Evolutionary conservation across 2,888 invertebrate species (phyloP).

Genomic region (Andrena trimmerana): DNA sequence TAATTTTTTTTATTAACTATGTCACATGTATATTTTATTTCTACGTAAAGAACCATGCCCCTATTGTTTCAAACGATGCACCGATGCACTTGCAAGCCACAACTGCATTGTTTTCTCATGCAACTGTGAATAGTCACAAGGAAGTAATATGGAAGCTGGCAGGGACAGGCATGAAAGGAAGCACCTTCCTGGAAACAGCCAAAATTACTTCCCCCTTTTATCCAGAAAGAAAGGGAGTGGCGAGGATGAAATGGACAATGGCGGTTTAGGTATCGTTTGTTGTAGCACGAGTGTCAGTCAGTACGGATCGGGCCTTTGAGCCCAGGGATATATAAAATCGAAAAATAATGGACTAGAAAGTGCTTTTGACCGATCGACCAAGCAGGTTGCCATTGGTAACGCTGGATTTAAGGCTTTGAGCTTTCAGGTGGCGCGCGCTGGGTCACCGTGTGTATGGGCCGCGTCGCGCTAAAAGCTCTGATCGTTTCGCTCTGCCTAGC

Average conservation of each 20-base stretch:
- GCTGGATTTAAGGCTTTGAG: conserved; percentile 71
- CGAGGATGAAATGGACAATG: not conserved
- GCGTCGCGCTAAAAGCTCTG: conserved; percentile 61
- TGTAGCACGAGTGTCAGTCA: not conserved
- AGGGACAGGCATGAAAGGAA: not conserved
- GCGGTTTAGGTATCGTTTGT: conserved; percentile 8
- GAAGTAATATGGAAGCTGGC: not conserved
- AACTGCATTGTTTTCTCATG: no score
- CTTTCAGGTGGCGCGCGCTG: conserved; percentile 61
- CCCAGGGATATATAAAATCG: conserved; percentile 56
- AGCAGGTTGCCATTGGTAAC: conserved; percentile 78
- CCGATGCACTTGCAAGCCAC: no score
- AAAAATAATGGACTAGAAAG: conserved; percentile 69
- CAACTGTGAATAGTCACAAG: no score
- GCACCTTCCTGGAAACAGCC: not conserved
- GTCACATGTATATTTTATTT: no score
- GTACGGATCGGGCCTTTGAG: conserved; percentile 30
- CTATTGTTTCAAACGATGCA: no score
- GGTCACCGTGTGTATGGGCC: conserved; percentile 33
- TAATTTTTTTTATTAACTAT: no score
- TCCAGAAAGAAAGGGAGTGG: no score
- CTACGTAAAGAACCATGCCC: no score
- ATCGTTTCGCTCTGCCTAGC: conserved; percentile 30
- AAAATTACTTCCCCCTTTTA: not conserved
- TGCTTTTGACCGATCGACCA: conserved; percentile 77